Evolutionary conservation across 1,140 invertebrate species (phyloP).

Genomic region (Philopotamus ludificatus): DNA sequence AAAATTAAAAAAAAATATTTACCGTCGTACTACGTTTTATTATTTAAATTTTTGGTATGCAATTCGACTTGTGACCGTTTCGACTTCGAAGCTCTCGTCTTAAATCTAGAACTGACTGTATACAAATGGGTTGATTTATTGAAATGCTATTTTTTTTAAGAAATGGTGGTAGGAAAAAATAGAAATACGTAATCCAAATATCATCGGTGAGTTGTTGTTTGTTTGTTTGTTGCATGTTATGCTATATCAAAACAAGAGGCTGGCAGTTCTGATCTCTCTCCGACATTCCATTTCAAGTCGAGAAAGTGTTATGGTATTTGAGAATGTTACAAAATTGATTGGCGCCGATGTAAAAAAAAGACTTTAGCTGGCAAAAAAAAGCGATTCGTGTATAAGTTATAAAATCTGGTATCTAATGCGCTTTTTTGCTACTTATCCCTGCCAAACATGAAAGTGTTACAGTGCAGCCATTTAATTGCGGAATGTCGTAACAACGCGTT

Average conservation of each 20-base stretch:
- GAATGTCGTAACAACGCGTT: background rate
- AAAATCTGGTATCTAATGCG: background rate
- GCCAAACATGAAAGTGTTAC: background rate
- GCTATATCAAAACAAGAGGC: background rate
- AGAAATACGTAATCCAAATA: too few species aligned
- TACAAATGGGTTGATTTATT: too few species aligned
- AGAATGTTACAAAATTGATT: constrained; percentile 16
- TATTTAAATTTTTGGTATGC: too few species aligned
- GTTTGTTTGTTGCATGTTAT: too few species aligned
- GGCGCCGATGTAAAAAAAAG: background rate
- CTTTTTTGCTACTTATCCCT: background rate
- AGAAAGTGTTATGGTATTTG: constrained; percentile 18
- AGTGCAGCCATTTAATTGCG: background rate
- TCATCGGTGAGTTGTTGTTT: too few species aligned
- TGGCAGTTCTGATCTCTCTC: constrained; percentile 6
- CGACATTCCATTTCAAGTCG: constrained; percentile 1
- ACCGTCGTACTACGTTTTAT: background rate
- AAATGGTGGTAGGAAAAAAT: too few species aligned
- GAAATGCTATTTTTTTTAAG: too few species aligned
- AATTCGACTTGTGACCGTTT: constrained; percentile 11
- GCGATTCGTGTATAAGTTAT: background rate
- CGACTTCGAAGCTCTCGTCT: constrained; percentile 11
- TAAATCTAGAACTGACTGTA: too few species aligned
- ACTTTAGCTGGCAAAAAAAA: background rate
- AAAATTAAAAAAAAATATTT: too few species aligned